These are phyloP conservation scores for Limosa lapponica DNA, from an alignment of 2,797 vertebrate species.

Conservation along the genomic window DNA sequence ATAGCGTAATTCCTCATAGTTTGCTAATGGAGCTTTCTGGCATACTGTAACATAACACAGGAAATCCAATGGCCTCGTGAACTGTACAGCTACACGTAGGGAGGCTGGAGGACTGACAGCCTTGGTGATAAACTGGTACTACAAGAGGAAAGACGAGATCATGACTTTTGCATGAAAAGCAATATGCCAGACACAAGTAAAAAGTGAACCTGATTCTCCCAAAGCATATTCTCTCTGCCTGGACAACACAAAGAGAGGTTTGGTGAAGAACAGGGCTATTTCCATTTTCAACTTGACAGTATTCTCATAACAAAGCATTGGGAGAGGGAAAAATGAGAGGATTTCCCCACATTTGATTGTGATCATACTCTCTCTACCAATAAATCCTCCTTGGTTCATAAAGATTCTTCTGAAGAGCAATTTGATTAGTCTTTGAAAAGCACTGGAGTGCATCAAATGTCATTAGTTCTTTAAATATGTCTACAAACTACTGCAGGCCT, in stretches of 20 bases:
- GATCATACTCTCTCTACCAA: not conserved
- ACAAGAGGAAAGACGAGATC: not conserved
- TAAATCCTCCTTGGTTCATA: not conserved
- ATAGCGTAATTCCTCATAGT: not conserved
- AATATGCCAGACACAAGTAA: not conserved
- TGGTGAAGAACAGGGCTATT: not conserved
- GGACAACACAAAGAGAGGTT: not conserved
- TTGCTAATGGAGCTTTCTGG: not conserved
- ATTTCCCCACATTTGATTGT: not conserved
- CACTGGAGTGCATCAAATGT: conserved; percentile 3
- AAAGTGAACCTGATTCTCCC: not conserved
- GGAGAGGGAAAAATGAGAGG: not conserved
- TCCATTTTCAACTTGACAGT: not conserved
- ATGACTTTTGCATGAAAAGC: not conserved
- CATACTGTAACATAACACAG: not conserved
- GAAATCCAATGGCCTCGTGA: not conserved
- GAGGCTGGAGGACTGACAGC: not conserved
- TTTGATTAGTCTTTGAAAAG: conserved; percentile 45
- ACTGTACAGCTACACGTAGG: not conserved
- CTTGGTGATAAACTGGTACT: not conserved
- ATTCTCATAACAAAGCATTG: not conserved
- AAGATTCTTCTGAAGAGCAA: conserved; percentile 16
- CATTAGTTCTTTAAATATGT: conserved; percentile 25
- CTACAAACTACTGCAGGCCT: not conserved
- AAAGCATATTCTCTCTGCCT: not conserved